These are phyloP conservation scores for Pyrochroa serraticornis DNA, from an alignment of 2,888 invertebrate species.

Conservation along the genomic window DNA sequence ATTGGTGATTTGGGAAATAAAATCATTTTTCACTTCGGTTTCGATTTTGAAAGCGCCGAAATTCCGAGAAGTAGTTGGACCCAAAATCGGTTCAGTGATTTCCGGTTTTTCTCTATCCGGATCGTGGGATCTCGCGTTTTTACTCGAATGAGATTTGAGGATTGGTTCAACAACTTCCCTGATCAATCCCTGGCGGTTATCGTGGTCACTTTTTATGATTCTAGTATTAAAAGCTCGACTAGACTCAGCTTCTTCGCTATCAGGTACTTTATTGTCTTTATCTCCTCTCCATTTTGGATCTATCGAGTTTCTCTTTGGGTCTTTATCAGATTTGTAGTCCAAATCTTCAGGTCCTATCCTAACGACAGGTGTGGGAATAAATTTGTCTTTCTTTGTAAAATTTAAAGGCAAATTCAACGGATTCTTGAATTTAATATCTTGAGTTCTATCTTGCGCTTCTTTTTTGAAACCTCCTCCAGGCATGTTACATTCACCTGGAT, in stretches of 20 bases:
- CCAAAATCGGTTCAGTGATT: constrained; percentile 70
- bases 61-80: constrained; percentile 49
- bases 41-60: constrained; percentile 30
- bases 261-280: constrained; percentile 59
- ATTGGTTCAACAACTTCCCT: constrained; percentile 79
- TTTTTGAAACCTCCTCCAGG: constrained; percentile 55
- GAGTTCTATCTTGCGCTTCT: constrained; percentile 31
- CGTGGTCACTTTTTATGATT: constrained; percentile 37
- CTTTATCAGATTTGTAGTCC: constrained; percentile 37
- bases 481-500: constrained; percentile 78
- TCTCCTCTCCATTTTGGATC: constrained; percentile 60
- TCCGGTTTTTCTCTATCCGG: constrained; percentile 58
- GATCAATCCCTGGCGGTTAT: constrained; percentile 30
- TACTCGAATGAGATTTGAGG: constrained; percentile 66
- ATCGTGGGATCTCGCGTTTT: constrained; percentile 61
- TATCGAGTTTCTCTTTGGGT: constrained; percentile 56
- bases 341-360: constrained; percentile 53
- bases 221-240: constrained; percentile 65
- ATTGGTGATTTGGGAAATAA: constrained; percentile 47
- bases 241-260: constrained; percentile 57
- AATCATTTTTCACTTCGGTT: constrained; percentile 54
- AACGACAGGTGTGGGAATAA: constrained; percentile 55
- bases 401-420: constrained; percentile 13
- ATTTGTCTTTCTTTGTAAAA: constrained; percentile 27
- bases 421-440: constrained; percentile 8